Base-by-base conservation (phyloP, 1,140 invertebrate genomes). In the Drosophila hydei region DNA sequence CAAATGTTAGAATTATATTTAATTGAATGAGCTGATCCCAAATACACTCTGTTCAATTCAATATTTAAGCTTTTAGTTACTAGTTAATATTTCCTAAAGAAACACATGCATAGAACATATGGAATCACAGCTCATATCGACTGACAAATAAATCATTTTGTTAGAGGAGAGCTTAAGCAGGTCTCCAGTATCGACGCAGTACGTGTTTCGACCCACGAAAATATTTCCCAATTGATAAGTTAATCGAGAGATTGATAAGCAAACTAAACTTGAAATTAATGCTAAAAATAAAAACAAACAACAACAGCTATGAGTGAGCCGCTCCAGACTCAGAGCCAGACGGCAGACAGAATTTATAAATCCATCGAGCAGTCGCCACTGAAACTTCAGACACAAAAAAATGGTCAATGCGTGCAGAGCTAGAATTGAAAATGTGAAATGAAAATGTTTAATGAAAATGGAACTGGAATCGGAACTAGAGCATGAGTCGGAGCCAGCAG, bases 331-430 rank as follows among this genome's bases (percentile, higher is more conserved):
- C 45, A 43, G 9, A 16, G 12, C 21, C 45, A 40, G 33, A 54
- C 23, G 9, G 21, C 38, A 51, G 45, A 63, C 59, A 75, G 67
- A 87, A 81, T 70, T 75, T 85, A 85, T 85, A 85, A 77, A 85
- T 81, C 67, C 65, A 42, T 50, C 65, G 65, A 80, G 54, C 45
- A 59, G 47, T 11, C 52, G 33, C 9, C 38, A 14, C 45, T 67
- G 38, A 38, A 80, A 48, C 8, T 5, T 56, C 81, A 85, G 81
- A 77, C 47, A 58, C 80, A 52, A 85, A 84, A 84, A 84, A 79
- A 85, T 61, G 43, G 3, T 73, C 79, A 69, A 7, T 30, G 62
- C 45, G 75, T 27, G 48, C 59, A 48, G 68, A 76, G 55, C 59
- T 51, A 33, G 18, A 71, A 59, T 16, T 16, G 11, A 21, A 62